Percentiles rank a stretch among this genome's conserved stretches.
phyloP scores from a whole-genome alignment of 2,888 invertebrate species.

The Isoperla grammatica region DNA sequence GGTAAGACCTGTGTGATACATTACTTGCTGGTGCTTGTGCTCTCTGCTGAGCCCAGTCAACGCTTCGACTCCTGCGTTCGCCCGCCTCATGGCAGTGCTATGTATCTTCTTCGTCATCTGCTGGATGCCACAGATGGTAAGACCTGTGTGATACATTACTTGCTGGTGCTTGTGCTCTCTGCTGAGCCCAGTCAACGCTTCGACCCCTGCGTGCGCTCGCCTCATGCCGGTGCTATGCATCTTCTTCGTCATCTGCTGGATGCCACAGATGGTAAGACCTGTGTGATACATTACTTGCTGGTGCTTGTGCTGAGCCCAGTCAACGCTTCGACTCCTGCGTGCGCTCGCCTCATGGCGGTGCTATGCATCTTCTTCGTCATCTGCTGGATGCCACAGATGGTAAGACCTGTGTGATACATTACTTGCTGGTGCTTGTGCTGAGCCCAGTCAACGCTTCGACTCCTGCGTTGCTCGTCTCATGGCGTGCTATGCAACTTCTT shows the following conservation, averaged over 20 bases:
- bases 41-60: conserved; percentile 30
- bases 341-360: conserved; percentile 77
- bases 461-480: conserved; percentile 74
- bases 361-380: conserved; percentile 75
- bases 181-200: conserved; percentile 39
- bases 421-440: too few relatives aligned
- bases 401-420: too few relatives aligned
- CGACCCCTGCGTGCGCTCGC: conserved; percentile 73
- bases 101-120: conserved; percentile 77
- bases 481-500: conserved; percentile 79
- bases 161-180: too few relatives aligned
- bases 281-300: too few relatives aligned
- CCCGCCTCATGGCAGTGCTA: conserved; percentile 75
- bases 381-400: conserved; percentile 88
- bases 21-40: too few relatives aligned
- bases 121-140: conserved; percentile 86
- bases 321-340: conserved; percentile 62
- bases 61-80: conserved; percentile 68
- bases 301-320: background rate
- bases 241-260: conserved; percentile 79
- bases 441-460: conserved; percentile 49
- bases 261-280: conserved; percentile 74
- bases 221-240: conserved; percentile 79
- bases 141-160: too few relatives aligned
- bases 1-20: conserved; percentile 61